These are phyloP conservation scores for Tragelaphus imberbis DNA, from an alignment of 2,113 vertebrate species.

Conservation along the genomic window DNA sequence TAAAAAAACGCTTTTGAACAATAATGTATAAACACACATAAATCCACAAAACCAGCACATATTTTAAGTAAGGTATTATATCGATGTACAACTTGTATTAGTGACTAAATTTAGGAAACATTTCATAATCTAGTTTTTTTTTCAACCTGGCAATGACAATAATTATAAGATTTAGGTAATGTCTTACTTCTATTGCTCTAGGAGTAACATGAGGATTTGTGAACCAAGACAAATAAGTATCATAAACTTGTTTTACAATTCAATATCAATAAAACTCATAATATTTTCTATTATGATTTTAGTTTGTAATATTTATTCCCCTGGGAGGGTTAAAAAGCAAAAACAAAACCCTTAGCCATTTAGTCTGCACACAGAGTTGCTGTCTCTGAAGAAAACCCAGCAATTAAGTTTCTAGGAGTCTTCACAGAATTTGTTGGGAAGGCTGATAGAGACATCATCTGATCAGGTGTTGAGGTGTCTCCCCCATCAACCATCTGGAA, in stretches of 20 bases:
- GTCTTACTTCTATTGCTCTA: neutral
- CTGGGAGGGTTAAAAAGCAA: neutral
- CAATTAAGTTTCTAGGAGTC: constrained; percentile 1
- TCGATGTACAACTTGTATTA: neutral
- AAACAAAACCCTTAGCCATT: neutral
- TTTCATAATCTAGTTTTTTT: neutral
- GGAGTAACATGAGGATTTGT: neutral
- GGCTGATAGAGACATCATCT: constrained; percentile 29
- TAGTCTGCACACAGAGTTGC: neutral
- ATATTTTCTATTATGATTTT: neutral
- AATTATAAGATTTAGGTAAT: neutral
- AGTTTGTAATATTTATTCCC: neutral
- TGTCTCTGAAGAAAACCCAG: neutral
- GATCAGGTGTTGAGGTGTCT: neutral
- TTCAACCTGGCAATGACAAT: neutral
- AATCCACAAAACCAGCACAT: neutral
- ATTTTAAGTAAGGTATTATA: neutral
- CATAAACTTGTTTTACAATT: neutral
- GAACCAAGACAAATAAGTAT: neutral
- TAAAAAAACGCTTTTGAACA: neutral
- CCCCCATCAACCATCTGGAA: constrained; percentile 34
- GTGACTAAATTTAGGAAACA: neutral
- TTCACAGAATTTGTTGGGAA: constrained; percentile 29
- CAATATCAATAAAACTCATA: neutral
- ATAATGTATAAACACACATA: neutral